Evolutionary conservation across 1,140 invertebrate genomes (phyloP).

Genomic region (Polyergus mexicanus): DNA sequence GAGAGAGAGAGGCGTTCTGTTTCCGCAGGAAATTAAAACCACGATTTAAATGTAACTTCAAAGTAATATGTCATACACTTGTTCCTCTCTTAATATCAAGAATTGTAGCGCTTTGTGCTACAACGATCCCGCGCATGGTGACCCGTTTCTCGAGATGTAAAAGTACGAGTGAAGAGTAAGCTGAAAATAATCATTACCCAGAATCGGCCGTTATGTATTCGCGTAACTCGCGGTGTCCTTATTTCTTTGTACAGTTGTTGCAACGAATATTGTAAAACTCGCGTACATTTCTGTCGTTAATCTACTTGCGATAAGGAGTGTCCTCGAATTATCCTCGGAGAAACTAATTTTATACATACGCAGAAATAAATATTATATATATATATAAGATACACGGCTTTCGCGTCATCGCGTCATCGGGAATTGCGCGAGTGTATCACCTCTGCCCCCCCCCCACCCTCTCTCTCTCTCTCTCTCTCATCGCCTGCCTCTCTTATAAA

Average conservation of each 20-base stretch:
- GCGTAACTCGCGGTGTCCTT: neutral
- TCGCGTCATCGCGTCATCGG: slow-evolving; percentile 43
- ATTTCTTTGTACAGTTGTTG: neutral
- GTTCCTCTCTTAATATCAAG: slow-evolving; percentile 38
- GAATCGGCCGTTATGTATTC: neutral
- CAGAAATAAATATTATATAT: too few relatives aligned
- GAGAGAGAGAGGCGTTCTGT: neutral
- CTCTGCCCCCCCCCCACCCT: too few relatives aligned
- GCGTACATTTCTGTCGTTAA: neutral
- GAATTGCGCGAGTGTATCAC: slow-evolving; percentile 25
- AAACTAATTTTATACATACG: slow-evolving; percentile 43
- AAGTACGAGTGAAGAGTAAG: neutral
- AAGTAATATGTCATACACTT: slow-evolving; percentile 20
- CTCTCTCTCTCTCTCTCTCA: neutral
- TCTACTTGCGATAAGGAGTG: neutral
- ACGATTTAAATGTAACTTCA: slow-evolving; percentile 33
- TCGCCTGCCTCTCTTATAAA: slow-evolving; percentile 26
- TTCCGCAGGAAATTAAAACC: slow-evolving; percentile 52
- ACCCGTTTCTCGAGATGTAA: neutral
- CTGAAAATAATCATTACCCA: neutral
- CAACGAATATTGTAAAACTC: neutral
- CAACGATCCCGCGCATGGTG: too few relatives aligned
- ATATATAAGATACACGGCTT: slow-evolving; percentile 14
- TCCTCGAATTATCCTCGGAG: neutral
- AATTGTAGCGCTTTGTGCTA: neutral